Evolutionary conservation across 2,797 vertebrate species (phyloP).

Genomic region (Tapera naevia): DNA sequence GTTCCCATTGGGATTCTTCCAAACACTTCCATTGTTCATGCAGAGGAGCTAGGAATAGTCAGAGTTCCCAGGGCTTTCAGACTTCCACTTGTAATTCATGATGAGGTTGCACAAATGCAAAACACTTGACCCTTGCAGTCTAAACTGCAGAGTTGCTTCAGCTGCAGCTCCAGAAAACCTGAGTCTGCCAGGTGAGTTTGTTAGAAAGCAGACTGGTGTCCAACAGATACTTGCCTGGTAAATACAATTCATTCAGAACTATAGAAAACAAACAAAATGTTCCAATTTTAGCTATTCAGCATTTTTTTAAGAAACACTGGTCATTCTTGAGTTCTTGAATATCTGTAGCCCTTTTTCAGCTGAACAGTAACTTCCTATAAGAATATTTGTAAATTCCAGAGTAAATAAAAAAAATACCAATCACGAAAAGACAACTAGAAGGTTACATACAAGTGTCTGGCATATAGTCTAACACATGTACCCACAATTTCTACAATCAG

Average conservation of each 20-base stretch:
- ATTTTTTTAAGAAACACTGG: background rate
- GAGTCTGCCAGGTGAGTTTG: background rate
- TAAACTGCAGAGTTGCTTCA: background rate
- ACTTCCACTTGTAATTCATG: background rate
- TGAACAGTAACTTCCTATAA: background rate
- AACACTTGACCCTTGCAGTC: background rate
- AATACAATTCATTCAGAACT: background rate
- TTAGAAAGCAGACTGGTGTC: background rate
- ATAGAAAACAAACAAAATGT: background rate
- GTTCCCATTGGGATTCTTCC: background rate
- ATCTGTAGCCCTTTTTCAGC: background rate
- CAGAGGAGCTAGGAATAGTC: background rate
- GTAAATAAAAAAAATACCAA: background rate
- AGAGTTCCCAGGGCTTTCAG: background rate
- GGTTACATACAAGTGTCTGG: background rate
- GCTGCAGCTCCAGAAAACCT: background rate
- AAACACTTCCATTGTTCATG: background rate
- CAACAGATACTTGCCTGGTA: background rate
- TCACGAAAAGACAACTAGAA: background rate
- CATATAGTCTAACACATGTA: background rate
- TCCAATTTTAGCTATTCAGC: background rate
- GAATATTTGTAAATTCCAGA: background rate
- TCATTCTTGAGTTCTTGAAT: background rate
- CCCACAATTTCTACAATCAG: background rate
- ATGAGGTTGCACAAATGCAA: background rate